These are phyloP conservation scores for Otocyon megalotis DNA, from an alignment of 2,113 vertebrate genomes.

Conservation along the genomic window DNA sequence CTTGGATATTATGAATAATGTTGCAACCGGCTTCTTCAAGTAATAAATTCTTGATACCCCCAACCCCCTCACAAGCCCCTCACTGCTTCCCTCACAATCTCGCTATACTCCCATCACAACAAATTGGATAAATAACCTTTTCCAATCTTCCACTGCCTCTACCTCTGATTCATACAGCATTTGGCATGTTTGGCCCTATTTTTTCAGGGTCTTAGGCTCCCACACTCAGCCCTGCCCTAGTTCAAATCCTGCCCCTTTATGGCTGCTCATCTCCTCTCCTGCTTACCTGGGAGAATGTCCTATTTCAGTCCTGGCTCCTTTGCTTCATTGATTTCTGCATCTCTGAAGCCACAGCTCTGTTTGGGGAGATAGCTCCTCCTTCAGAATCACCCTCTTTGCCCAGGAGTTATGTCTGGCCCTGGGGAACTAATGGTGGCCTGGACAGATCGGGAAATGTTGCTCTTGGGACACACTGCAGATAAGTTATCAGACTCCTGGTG, in stretches of 20 bases:
- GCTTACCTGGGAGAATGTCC: too few species aligned
- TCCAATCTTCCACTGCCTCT: not conserved
- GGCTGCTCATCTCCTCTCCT: not conserved
- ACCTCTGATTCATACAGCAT: not conserved
- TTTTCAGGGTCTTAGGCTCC: not conserved
- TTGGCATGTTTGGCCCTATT: not conserved
- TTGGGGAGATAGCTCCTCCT: not conserved
- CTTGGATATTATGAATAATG: not conserved
- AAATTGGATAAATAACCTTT: not conserved
- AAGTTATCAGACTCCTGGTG: not conserved
- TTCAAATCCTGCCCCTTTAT: not conserved
- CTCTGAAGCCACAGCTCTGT: not conserved
- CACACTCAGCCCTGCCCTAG: not conserved
- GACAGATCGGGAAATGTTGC: not conserved
- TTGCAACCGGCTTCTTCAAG: not conserved
- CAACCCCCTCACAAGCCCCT: too few species aligned
- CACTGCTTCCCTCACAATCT: not conserved
- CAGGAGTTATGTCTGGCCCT: not conserved
- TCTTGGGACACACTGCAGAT: not conserved
- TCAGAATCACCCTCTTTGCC: not conserved
- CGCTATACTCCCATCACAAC: not conserved
- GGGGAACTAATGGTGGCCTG: not conserved
- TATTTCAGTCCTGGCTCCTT: not conserved
- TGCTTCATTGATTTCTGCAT: not conserved
- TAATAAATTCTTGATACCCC: not conserved